Evolutionary conservation across 2,797 vertebrate species (phyloP).

Genomic region (Sebastes itinus): DNA sequence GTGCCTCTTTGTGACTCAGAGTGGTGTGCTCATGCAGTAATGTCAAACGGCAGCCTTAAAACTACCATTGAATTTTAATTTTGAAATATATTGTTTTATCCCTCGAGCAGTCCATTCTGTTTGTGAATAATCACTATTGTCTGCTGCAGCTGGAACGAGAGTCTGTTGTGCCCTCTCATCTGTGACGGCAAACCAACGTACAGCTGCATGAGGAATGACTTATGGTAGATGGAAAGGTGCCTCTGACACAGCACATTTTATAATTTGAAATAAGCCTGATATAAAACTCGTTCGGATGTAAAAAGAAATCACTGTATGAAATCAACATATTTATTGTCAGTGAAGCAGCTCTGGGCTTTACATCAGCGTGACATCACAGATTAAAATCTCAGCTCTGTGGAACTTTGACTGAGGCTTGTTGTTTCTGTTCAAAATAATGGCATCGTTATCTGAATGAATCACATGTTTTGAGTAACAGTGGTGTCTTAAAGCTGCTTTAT

Average conservation of each 20-base stretch:
- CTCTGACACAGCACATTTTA: constrained; percentile 52
- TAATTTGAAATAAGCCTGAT: constrained; percentile 24
- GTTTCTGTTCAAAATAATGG: background rate
- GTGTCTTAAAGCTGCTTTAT: background rate
- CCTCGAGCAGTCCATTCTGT: constrained; percentile 37
- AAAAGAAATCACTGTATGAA: constrained; percentile 3
- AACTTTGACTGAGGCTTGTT: background rate
- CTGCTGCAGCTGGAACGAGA: constrained; percentile 26
- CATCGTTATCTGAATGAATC: background rate
- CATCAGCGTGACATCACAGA: background rate
- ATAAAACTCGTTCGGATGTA: background rate
- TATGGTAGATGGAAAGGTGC: constrained; percentile 31
- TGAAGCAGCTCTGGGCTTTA: constrained; percentile 19
- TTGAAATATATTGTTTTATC: constrained; percentile 50
- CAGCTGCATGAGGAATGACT: constrained; percentile 40
- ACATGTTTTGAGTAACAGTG: background rate
- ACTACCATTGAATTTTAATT: constrained; percentile 58
- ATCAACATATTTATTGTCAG: constrained; percentile 22
- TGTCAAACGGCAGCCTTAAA: constrained; percentile 43
- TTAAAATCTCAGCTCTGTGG: constrained; percentile 2
- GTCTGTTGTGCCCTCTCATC: constrained; percentile 49
- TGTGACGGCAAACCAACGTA: constrained; percentile 45
- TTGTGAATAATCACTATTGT: constrained; percentile 49
- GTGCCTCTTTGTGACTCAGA: constrained; percentile 66
- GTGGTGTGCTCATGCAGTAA: constrained; percentile 38